phyloP scores from a whole-genome alignment of 1,140 invertebrate species.

The Delia radicum region DNA sequence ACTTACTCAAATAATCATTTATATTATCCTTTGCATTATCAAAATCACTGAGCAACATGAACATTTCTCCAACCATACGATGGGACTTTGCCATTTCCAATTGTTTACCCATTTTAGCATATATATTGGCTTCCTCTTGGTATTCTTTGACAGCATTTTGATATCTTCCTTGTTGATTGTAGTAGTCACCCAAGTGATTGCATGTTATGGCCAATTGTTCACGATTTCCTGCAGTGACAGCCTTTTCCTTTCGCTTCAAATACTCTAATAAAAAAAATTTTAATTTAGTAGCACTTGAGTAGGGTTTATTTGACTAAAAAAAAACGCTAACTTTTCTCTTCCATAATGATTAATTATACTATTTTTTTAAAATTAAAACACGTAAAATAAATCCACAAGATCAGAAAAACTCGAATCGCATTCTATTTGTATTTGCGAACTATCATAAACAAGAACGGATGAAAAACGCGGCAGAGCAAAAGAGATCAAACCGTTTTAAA shows the following conservation, averaged over 20 bases:
- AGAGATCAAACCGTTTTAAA: too few relatives aligned
- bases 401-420: too few relatives aligned
- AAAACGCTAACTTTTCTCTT: slow-evolving; percentile 43
- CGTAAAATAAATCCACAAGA: too few relatives aligned
- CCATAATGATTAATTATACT: slow-evolving; percentile 32
- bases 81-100: slow-evolving; percentile 77
- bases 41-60: slow-evolving; percentile 71
- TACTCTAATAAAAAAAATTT: slow-evolving; percentile 59
- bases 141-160: slow-evolving; percentile 77
- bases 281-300: too few relatives aligned
- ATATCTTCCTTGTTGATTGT: slow-evolving; percentile 68
- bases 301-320: background rate
- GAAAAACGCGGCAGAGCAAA: too few relatives aligned
- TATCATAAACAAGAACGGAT: too few relatives aligned
- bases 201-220: slow-evolving; percentile 67
- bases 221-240: slow-evolving; percentile 68
- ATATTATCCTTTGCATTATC: slow-evolving; percentile 77
- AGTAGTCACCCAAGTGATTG: slow-evolving; percentile 74
- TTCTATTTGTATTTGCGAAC: too few relatives aligned
- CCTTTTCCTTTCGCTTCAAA: slow-evolving; percentile 72
- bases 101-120: slow-evolving; percentile 65
- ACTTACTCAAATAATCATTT: slow-evolving; percentile 73
- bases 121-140: slow-evolving; percentile 66
- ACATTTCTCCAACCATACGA: slow-evolving; percentile 87
- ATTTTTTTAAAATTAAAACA: too few relatives aligned